Evolutionary conservation across 64 coral and sea anemone species (phyloP), one percentile per base, ranked within the genome.

Genomic region (Catalaphyllia jardinei): DNA sequence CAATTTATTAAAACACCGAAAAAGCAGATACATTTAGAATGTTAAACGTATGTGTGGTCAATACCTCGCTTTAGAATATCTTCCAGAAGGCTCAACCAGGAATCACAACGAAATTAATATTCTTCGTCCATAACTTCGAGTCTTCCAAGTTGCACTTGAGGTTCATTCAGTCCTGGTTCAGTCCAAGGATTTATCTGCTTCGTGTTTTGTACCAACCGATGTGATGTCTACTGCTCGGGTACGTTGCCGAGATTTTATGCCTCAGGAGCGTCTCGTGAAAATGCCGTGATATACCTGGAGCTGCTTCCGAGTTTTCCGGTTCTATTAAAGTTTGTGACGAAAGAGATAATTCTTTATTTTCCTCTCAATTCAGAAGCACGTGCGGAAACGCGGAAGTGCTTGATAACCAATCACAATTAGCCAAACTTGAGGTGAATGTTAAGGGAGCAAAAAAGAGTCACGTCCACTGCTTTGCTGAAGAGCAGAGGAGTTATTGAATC

Each of bases 21-120:
- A 65, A 67, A 20, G 1, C 24, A 25, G 1, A 67, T 8, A 25
- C 18, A 67, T 25, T 24, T 25, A 69, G 4, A 69, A 22, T 10
- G 25, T 69, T 69, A 27, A 2, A 69, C n/a, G 11, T 24, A 27
- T 10, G 11, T 57, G 15, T 73, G 33, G 27, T 20, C 42, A 4
- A 20, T 65, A 85, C 81, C 81, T 85, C 22, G 22, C n/a, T 67
- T 18, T n/a, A 28, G 14, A 42, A 71, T 42, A 27, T 71, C 81
- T n/a, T 85, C 62, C 39, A 42, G 81, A 71, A 49, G 71, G 22
- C 12, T 71, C 51, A 85, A 50, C 81, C 81, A 85, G 24, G 62
- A 51, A 52, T 84, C 60, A 22, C 22, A 67, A 11, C 2, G 29
- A 42, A 67, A 42, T 20, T 83, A 46, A 46, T 8, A 46, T 46